A percentile compares a stretch with the other conserved stretches of the same genome.
Evolutionary conservation across 2,113 vertebrate genomes (phyloP).

Genomic region (Mungos mungo): DNA sequence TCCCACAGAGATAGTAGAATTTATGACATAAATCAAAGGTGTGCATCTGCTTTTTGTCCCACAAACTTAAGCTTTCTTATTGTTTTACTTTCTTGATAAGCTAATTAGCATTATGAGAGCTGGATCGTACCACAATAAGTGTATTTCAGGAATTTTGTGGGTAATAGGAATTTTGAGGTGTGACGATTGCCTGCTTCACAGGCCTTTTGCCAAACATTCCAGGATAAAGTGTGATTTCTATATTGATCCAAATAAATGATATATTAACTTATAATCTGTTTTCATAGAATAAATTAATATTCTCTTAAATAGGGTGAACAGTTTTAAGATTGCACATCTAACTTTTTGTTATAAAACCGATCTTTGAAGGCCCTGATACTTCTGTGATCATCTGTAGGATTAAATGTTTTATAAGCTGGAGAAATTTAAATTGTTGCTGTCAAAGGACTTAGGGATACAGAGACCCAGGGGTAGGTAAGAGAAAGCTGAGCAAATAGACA

Average conservation of each 20-base stretch:
- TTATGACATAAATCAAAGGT: constrained; percentile 34
- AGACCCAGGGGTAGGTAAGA: neutral
- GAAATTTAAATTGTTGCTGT: neutral
- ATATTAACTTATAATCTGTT: neutral
- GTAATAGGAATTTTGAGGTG: neutral
- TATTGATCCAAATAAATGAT: neutral
- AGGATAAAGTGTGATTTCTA: constrained; percentile 19
- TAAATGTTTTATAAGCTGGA: neutral
- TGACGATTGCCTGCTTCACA: neutral
- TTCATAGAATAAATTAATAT: constrained; percentile 13
- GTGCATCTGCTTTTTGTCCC: constrained; percentile 27
- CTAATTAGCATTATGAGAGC: neutral
- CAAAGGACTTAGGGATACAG: neutral
- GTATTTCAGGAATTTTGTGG: neutral
- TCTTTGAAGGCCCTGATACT: neutral
- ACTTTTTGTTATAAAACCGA: neutral
- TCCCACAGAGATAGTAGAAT: constrained; percentile 24
- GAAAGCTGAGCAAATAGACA: neutral
- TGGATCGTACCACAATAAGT: neutral
- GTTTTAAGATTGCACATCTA: neutral
- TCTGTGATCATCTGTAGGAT: neutral
- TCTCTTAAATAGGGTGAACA: neutral
- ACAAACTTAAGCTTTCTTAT: constrained; percentile 25
- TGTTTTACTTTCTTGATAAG: constrained; percentile 49
- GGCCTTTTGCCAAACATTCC: neutral